A percentile compares a stretch with the other conserved stretches of the same genome.
Conservation (phyloP, 2,888 invertebrate genomes). For the Adineta ricciae region DNA sequence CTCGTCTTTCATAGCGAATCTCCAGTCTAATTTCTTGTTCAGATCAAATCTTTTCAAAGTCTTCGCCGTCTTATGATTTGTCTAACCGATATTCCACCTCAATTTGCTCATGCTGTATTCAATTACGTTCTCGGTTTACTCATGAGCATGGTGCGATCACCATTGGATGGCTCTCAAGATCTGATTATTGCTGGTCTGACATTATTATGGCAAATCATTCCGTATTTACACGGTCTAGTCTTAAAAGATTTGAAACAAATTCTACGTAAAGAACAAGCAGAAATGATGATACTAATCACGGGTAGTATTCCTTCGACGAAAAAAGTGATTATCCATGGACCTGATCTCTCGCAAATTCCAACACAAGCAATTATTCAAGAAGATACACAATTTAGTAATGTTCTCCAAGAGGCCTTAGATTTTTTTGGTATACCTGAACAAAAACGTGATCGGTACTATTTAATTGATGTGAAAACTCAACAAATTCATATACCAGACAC, state of each 20-base stretch:
- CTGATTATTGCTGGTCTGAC: constrained; percentile 86
- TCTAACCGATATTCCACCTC: constrained; percentile 75
- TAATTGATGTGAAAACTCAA: constrained; percentile 87
- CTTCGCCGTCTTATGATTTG: constrained; percentile 81
- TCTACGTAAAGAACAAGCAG: constrained; percentile 92
- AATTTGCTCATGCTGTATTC: constrained; percentile 91
- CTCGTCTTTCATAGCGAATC: background rate
- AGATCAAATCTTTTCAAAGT: constrained; percentile 51
- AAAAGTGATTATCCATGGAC: constrained; percentile 92
- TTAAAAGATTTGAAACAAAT: constrained; percentile 99
- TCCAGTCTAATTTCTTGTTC: background rate
- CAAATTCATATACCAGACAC: constrained; percentile 89
- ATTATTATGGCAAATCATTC: constrained; percentile 91
- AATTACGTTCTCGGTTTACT: constrained; percentile 54
- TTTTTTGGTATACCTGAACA: constrained; percentile 90
- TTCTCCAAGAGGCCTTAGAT: constrained; percentile 81
- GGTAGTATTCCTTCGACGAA: constrained; percentile 98
- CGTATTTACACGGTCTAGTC: constrained; percentile 95
- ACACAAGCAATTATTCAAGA: constrained; percentile 90
- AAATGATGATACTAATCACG: constrained; percentile 69
- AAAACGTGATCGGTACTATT: constrained; percentile 75
- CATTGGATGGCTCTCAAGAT: constrained; percentile 86
- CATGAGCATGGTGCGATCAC: constrained; percentile 94
- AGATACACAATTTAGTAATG: constrained; percentile 86
- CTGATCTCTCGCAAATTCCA: constrained; percentile 75